Percentiles rank a stretch among this genome's conserved stretches.
Conservation (phyloP, 1,140 invertebrate species). For the Nylanderia fulva region DNA sequence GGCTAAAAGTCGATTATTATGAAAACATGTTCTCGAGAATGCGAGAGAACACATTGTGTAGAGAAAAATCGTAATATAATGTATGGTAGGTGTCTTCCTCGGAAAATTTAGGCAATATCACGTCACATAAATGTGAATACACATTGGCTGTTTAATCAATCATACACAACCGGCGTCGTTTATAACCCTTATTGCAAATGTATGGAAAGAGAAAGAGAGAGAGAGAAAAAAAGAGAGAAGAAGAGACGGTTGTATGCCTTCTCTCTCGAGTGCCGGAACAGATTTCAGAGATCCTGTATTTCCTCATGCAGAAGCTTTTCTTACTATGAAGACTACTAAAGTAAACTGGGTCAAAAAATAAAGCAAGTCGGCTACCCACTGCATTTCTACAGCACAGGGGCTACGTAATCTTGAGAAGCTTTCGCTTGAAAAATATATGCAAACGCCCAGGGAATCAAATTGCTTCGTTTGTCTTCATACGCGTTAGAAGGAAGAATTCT, state of each 20-base stretch:
- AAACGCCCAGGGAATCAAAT: conserved; percentile 50
- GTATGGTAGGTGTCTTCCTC: not conserved
- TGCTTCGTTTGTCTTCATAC: conserved; percentile 41
- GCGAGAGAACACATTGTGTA: not conserved
- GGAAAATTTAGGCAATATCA: not conserved
- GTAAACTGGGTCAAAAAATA: conserved; percentile 63
- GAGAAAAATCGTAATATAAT: not conserved
- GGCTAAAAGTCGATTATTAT: conserved; percentile 4
- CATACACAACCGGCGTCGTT: conserved; percentile 2
- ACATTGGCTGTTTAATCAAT: conserved; percentile 22
- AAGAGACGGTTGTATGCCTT: not conserved
- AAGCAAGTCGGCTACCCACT: conserved; percentile 35
- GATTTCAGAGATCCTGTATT: conserved; percentile 59
- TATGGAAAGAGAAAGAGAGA: not conserved
- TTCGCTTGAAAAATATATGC: conserved; percentile 59
- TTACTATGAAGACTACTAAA: conserved; percentile 56
- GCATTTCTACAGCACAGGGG: conserved; percentile 48
- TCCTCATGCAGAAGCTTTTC: conserved; percentile 55
- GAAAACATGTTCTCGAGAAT: not conserved
- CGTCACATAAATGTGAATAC: not conserved
- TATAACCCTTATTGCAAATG: conserved; percentile 23
- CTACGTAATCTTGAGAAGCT: conserved; percentile 56
- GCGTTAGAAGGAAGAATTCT: not conserved
- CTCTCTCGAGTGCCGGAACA: conserved; percentile 51
- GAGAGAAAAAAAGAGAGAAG: not conserved